These are phyloP conservation scores for Iguana delicatissima DNA, from an alignment of 2,797 vertebrate species.

Conservation along the genomic window DNA sequence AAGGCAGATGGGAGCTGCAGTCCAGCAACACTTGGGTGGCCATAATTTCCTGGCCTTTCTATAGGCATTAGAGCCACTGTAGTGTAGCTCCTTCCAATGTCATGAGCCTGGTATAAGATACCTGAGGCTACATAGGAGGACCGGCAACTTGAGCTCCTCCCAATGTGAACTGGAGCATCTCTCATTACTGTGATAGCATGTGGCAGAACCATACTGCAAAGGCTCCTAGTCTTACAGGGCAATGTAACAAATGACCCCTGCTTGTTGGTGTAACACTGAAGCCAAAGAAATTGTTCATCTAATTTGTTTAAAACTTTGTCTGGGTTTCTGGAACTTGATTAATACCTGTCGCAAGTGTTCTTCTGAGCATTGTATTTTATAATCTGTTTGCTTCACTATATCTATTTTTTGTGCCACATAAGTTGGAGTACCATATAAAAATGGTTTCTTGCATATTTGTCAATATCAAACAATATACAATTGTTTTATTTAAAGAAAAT, in stretches of 20 bases:
- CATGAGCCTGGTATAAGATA: not conserved
- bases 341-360: not conserved
- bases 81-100: not conserved
- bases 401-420: not conserved
- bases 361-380: not conserved
- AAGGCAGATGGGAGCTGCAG: not conserved
- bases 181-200: not conserved
- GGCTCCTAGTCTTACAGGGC: not conserved
- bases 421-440: no score
- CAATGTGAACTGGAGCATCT: not conserved
- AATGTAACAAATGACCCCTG: not conserved
- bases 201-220: no score
- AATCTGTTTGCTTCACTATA: constrained; percentile 19
- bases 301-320: not conserved
- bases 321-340: not conserved
- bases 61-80: not conserved
- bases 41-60: not conserved
- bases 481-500: no score
- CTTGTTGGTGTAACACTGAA: not conserved
- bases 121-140: not conserved
- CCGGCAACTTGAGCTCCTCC: not conserved
- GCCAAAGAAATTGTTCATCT: not conserved
- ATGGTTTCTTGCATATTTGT: no score
- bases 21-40: not conserved
- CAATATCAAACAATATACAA: no score